Percentiles rank a stretch among this genome's conserved stretches.
phyloP scores from a whole-genome alignment of 2,113 vertebrate species.

The Chascanopsetta lugubris region DNA sequence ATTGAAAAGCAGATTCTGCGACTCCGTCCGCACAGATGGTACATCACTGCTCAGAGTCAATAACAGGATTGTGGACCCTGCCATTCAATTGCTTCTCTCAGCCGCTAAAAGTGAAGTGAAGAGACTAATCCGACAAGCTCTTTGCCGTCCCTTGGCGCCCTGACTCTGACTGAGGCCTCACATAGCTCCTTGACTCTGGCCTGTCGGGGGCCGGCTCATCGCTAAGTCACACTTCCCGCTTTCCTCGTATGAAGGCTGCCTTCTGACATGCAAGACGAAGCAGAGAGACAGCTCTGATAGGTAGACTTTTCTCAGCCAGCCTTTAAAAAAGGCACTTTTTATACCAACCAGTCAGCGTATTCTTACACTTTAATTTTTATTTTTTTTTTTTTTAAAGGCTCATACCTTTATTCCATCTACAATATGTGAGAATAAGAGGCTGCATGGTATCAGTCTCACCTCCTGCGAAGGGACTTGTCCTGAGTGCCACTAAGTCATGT shows the following conservation, averaged over 20 bases:
- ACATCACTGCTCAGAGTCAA: constrained; percentile 26
- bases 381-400: too few relatives aligned
- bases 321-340: not conserved
- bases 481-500: not conserved
- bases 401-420: too few relatives aligned
- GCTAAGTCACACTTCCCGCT: constrained; percentile 55
- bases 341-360: too few relatives aligned
- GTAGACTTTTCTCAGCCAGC: constrained; percentile 8
- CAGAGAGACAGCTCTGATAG: not conserved
- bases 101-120: constrained; percentile 27
- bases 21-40: constrained; percentile 31
- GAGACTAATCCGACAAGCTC: constrained; percentile 17
- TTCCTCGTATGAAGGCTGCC: constrained; percentile 23
- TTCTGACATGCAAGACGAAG: constrained; percentile 23
- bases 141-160: constrained; percentile 5
- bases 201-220: constrained; percentile 59
- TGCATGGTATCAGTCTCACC: too few relatives aligned
- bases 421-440: too few relatives aligned
- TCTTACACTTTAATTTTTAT: too few relatives aligned
- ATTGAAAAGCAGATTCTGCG: constrained; percentile 54
- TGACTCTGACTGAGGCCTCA: constrained; percentile 55
- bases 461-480: not conserved
- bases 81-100: constrained; percentile 17
- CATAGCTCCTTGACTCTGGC: constrained; percentile 56
- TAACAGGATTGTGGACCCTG: constrained; percentile 45